Conservation (phyloP, 2,797 vertebrate genomes). For the Neopelma chrysocephalum region DNA sequence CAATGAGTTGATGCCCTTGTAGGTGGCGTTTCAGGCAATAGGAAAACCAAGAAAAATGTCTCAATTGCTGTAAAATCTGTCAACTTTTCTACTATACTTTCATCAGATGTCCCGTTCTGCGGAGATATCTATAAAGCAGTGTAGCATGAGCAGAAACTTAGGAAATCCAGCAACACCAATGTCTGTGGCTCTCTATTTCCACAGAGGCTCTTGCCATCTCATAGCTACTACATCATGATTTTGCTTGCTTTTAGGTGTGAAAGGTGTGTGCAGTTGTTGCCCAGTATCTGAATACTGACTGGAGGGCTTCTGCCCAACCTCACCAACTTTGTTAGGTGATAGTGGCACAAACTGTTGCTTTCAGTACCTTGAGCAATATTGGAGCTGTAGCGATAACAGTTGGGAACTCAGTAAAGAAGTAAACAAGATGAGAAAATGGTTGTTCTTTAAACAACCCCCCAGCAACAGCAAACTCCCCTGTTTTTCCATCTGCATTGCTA, state of each 20-base stretch:
- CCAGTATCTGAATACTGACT: neutral
- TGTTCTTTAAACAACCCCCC: neutral
- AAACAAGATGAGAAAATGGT: neutral
- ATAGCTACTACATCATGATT: neutral
- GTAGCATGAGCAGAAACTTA: neutral
- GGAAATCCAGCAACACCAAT: neutral
- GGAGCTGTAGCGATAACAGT: neutral
- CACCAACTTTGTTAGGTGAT: neutral
- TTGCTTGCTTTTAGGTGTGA: neutral
- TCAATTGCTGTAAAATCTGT: neutral
- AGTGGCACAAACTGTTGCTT: neutral
- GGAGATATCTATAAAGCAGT: neutral
- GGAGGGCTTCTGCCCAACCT: neutral
- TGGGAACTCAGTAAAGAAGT: neutral
- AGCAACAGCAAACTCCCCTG: rapidly evolving
- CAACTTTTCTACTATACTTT: neutral
- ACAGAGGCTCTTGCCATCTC: neutral
- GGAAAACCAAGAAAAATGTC: neutral
- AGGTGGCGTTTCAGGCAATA: neutral
- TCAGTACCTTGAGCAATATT: neutral
- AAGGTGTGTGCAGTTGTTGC: neutral
- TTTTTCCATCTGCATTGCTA: neutral
- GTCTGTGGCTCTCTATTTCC: rapidly evolving
- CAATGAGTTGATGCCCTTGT: neutral
- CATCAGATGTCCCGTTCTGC: neutral